Evolutionary conservation across 2,888 invertebrate species (phyloP).

Genomic region (Drosophila infuscata): DNA sequence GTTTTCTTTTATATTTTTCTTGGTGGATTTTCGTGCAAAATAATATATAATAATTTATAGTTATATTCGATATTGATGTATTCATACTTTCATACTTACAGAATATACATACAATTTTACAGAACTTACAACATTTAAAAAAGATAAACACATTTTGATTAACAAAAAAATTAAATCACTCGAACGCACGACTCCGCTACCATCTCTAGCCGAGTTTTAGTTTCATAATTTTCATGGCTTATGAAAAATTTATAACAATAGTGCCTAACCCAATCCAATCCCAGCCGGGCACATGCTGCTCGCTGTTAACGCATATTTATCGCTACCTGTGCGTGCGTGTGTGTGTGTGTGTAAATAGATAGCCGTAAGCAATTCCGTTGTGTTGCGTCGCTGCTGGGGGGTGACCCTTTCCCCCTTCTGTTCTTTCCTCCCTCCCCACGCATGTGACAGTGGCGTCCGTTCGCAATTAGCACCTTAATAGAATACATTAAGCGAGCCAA

Average conservation of each 20-base stretch:
- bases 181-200: not conserved
- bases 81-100: not conserved
- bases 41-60: not conserved
- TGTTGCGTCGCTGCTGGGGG: slow-evolving; percentile 11
- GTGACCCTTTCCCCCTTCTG: not conserved
- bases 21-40: not conserved
- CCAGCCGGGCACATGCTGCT: slow-evolving; percentile 39
- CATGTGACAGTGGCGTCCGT: slow-evolving; percentile 49
- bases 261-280: slow-evolving; percentile 51
- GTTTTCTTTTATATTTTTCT: not conserved
- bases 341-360: slow-evolving; percentile 14
- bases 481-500: slow-evolving; percentile 68
- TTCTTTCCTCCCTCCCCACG: not conserved
- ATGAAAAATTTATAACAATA: slow-evolving; percentile 60
- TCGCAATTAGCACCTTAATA: slow-evolving; percentile 77
- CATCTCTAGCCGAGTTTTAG: slow-evolving; percentile 44
- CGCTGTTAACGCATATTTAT: slow-evolving; percentile 50
- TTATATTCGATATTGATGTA: not conserved
- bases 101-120: not conserved
- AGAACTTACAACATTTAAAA: not conserved
- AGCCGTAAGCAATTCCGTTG: slow-evolving; percentile 19
- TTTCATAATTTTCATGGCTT: slow-evolving; percentile 39
- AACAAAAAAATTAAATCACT: not conserved
- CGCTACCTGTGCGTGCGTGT: slow-evolving; percentile 19
- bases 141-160: not conserved